Conservation (phyloP, 2,797 vertebrate genomes). For the Eurystomus glaucurus region DNA sequence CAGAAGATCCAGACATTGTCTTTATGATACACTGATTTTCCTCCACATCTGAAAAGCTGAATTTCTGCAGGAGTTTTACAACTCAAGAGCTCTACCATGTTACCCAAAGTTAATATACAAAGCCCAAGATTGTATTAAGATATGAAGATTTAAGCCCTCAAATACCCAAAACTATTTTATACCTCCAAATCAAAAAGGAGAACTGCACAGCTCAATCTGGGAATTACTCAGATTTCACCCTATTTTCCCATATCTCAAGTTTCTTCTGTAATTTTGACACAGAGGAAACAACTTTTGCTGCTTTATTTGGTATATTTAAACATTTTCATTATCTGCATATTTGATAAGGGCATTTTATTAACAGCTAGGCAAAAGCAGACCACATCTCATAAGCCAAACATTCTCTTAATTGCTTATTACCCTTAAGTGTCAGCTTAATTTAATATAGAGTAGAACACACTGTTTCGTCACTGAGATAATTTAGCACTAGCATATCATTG, state of each 20-base stretch:
- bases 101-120: background rate
- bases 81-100: background rate
- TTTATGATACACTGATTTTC: background rate
- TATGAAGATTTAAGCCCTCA: background rate
- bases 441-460: background rate
- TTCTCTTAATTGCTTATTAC: slow-evolving; percentile 4
- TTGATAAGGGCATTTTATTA: background rate
- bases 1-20: background rate
- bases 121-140: background rate
- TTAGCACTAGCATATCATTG: background rate
- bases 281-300: background rate
- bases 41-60: background rate
- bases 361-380: background rate
- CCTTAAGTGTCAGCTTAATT: background rate
- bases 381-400: background rate
- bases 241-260: background rate
- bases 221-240: background rate
- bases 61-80: background rate
- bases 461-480: background rate
- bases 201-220: background rate
- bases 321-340: background rate
- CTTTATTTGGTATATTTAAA: background rate
- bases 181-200: background rate
- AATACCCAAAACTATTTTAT: background rate
- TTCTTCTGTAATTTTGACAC: background rate